Evolutionary conservation across 2,797 vertebrate genomes (phyloP), one percentile per base, ranked within the genome.

Genomic region (Sphaeramia orbicularis): DNA sequence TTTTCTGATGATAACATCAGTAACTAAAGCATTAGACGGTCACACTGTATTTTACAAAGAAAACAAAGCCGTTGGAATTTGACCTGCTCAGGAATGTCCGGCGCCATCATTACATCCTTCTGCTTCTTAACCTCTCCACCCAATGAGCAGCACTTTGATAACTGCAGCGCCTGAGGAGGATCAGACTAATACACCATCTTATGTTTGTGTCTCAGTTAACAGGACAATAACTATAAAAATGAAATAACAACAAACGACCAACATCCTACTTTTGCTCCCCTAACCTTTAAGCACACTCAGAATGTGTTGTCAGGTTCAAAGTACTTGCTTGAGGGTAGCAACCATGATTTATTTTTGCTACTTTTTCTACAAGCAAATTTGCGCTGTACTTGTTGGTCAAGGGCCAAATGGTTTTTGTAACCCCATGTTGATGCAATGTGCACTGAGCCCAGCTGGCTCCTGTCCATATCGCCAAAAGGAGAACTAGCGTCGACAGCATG

Each of bases 211-310:
- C 85, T 89, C 83, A 91, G 77, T 93, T 94, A 95, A 95, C 87
- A 91, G 79, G 84, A 92, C 90, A 77, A 95, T 95, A 96, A 95
- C 95, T 96, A 96, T 98, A 97, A 98, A 98, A 95, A 91, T 90
- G 82, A 92, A 94, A 95, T 93, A 93, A 71, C 93, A 94, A 95
- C 71, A 84, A 86, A 81, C 4, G 8, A 70, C 69, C 58, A 66
- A 74, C 95, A 94, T 93, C 93, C 94, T 94, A 95, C 96, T 95
- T 95, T 93, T 94, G 79, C 78, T 89, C 80, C 92, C 93, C 86
- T 96, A 96, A 95, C 94, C 96, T 96, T 96, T 96, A 94, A 95
- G 94, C 94, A 95, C 95, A 94, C 93, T 88, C 93, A 86, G 21
- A 49, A 30, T 59, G 47, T 44, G 60, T 59, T 65, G 87, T 83